Evolutionary conservation across 2,797 vertebrate genomes (phyloP).

Genomic region (Peromyscus melanophrys): DNA sequence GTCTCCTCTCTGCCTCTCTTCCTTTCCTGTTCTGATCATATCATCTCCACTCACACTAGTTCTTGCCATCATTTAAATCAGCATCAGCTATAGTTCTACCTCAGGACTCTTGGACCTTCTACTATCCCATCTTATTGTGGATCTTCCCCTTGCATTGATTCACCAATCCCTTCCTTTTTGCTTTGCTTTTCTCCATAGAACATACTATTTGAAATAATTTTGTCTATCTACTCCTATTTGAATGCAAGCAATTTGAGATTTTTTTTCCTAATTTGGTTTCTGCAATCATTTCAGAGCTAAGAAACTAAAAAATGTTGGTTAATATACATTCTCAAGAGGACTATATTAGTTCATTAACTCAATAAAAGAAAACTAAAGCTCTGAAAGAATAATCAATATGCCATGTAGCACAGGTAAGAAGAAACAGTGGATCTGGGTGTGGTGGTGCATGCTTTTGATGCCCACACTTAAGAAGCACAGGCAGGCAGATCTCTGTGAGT

Average conservation of each 20-base stretch:
- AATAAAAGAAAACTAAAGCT: neutral
- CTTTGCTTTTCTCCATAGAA: neutral
- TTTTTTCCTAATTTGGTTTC: constrained; percentile 38
- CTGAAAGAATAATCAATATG: constrained; percentile 44
- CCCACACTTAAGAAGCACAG: neutral
- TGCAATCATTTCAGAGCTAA: constrained; percentile 42
- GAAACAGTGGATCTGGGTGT: neutral
- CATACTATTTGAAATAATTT: neutral
- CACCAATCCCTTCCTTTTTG: neutral
- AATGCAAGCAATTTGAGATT: neutral
- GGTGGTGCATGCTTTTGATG: neutral
- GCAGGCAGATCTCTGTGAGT: neutral
- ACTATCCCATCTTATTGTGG: neutral
- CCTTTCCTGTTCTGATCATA: neutral
- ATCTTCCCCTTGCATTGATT: neutral
- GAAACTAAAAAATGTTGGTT: constrained; percentile 1
- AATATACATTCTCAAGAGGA: constrained; percentile 1
- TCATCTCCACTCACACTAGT: neutral
- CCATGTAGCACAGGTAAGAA: neutral
- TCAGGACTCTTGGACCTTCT: neutral
- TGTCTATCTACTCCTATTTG: neutral
- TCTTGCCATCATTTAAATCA: neutral
- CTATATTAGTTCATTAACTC: constrained; percentile 7
- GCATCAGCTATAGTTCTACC: neutral
- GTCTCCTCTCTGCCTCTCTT: neutral